Conservation (phyloP, 2,113 vertebrate species). For the Labrus mixtus region DNA sequence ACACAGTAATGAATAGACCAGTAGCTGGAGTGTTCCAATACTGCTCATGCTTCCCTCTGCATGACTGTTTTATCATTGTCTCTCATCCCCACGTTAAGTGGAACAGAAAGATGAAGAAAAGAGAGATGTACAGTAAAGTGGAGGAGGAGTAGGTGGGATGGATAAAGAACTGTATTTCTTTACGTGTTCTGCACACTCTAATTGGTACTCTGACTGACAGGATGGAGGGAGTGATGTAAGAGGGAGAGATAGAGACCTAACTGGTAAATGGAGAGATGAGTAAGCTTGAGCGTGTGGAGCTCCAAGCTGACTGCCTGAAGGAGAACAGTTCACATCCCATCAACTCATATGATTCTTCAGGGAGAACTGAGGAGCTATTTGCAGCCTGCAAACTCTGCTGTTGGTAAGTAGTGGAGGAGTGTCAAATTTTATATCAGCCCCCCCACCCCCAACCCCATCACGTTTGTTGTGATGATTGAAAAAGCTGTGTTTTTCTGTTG, state of each 20-base stretch:
- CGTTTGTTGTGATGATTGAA: no score
- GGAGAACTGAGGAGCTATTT: no score
- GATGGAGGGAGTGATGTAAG: background rate
- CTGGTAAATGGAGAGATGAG: background rate
- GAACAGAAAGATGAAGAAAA: background rate
- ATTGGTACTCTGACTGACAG: slow-evolving; percentile 4
- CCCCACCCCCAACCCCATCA: no score
- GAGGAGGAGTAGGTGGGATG: background rate
- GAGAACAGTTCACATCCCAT: no score
- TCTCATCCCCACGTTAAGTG: background rate
- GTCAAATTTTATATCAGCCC: no score
- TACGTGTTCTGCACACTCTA: background rate
- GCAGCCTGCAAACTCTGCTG: no score
- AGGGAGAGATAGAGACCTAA: background rate
- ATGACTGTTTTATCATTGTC: background rate
- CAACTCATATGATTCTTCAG: no score
- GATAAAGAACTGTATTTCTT: background rate
- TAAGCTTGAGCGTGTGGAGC: no score
- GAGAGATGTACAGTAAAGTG: background rate
- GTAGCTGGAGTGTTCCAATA: background rate
- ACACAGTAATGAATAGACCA: background rate
- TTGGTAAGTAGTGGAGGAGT: no score
- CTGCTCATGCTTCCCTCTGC: background rate
- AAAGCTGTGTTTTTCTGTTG: no score
- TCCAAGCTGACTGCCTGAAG: no score